A percentile compares a stretch with the other conserved stretches of the same genome.
Conservation (phyloP, 2,888 invertebrate genomes). For the Gymnosoma rotundatum region DNA sequence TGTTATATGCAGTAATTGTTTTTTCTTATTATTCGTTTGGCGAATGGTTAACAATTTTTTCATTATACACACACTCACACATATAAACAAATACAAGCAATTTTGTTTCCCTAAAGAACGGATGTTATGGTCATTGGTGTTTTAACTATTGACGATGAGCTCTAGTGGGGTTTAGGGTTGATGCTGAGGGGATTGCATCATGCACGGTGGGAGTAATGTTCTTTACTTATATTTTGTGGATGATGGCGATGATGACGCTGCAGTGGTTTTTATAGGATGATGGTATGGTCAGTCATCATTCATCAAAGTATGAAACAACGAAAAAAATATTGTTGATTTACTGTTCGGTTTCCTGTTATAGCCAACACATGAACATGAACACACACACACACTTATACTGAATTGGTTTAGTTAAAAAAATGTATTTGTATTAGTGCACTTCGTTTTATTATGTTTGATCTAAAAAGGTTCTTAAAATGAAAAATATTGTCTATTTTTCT, state of each 20-base stretch:
- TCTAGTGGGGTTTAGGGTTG: constrained; percentile 18
- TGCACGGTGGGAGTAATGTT: not conserved
- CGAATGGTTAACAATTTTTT: constrained; percentile 73
- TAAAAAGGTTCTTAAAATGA: not conserved
- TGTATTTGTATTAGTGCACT: constrained; percentile 13
- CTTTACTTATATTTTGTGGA: constrained; percentile 7
- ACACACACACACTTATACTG: constrained; percentile 1
- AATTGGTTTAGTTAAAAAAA: constrained; percentile 7
- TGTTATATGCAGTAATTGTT: constrained; percentile 53
- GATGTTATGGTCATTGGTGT: constrained; percentile 71
- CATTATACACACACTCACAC: constrained; percentile 38
- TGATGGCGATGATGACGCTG: constrained; percentile 66
- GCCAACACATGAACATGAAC: constrained; percentile 27
- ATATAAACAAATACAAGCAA: not conserved
- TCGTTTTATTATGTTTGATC: not conserved
- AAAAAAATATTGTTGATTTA: constrained; percentile 76
- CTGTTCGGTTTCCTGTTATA: constrained; percentile 71
- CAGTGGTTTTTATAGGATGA: constrained; percentile 73
- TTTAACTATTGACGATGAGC: constrained; percentile 42
- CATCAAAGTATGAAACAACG: constrained; percentile 78
- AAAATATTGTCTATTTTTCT: not conserved
- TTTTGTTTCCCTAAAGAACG: constrained; percentile 60
- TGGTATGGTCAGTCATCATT: constrained; percentile 77
- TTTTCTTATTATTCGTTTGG: constrained; percentile 41
- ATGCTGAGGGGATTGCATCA: not conserved